phyloP scores from a whole-genome alignment of 2,797 vertebrate species.

The Cossypha heuglini region DNA sequence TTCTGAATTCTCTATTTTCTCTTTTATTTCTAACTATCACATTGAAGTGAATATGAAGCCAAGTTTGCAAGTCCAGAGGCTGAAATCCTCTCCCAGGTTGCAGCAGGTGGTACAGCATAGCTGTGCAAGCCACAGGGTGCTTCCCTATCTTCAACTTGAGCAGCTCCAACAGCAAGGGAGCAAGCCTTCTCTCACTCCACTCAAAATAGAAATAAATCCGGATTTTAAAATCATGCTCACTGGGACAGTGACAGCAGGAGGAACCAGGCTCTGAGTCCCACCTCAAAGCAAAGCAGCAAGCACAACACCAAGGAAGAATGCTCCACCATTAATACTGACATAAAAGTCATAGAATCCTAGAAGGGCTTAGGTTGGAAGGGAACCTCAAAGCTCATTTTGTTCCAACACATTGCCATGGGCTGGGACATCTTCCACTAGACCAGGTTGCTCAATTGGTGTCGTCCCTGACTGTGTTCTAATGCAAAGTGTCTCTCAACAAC shows the following conservation, averaged over 20 bases:
- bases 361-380: neutral
- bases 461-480: neutral
- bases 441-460: neutral
- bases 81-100: neutral
- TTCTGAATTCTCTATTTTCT: neutral
- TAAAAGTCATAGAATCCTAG: too few species aligned
- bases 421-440: neutral
- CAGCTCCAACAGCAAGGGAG: neutral
- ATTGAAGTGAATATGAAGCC: neutral
- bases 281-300: neutral
- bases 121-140: neutral
- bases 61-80: neutral
- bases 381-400: neutral
- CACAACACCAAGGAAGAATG: neutral
- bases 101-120: neutral
- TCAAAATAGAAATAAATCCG: neutral
- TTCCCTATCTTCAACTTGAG: neutral
- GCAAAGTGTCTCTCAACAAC: neutral
- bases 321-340: neutral
- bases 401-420: neutral
- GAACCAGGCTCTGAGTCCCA: neutral
- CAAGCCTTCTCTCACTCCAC: neutral
- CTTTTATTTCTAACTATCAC: neutral
- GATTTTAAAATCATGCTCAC: accelerated
- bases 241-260: neutral